Base-by-base conservation (phyloP, 2,113 vertebrate species). In the Tetrao urogallus region DNA sequence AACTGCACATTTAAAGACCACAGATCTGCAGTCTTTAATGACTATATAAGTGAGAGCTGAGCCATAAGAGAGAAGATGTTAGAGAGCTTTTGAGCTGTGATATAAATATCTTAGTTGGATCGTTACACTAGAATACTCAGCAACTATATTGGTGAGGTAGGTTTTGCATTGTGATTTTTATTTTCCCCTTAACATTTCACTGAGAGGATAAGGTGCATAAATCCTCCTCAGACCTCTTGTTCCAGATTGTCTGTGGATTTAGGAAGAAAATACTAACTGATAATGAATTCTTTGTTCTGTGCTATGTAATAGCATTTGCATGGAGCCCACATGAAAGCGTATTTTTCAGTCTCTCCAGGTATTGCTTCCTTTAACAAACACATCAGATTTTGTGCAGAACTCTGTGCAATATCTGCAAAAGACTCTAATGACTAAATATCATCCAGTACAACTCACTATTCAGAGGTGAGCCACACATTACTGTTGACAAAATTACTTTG, bases 341-440 rank as follows among this genome's bases (percentile, higher is more conserved):
- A 45, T 45, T 65, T 88, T 57, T 82, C 48, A 40, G 32, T 40
- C 27, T 5, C 10, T 21, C 4, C 48, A 8, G 8, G 65, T 82
- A 28, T 82, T 6, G 4, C 6, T 77, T 80, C 28, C n/a, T 27
- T 76, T 66, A 72, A 56, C 7, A 25, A 70, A 91, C 56, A 5
- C 12, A 3, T 4, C 0, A 0, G 10, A 7, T 16, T 78, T 75
- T 75, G 24, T 7, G n/a, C 25, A 64, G 61, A 19, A 30, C 48
- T 38, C 47, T 21, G 18, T 50, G 50, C 7, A 8, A n/a, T 8
- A 75, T 11, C 28, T 57, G 28, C 8, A 52, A n/a, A 86, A 79
- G 7, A 13, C 57, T 36, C 40, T 65, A 40, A n/a, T 75, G 60
- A 45, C 28, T 74, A 66, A 74, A 45, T 38, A 42, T 22, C 30